phyloP scores from a whole-genome alignment of 64 coral and sea anemone species.

The Stichodactyla helianthus region DNA sequence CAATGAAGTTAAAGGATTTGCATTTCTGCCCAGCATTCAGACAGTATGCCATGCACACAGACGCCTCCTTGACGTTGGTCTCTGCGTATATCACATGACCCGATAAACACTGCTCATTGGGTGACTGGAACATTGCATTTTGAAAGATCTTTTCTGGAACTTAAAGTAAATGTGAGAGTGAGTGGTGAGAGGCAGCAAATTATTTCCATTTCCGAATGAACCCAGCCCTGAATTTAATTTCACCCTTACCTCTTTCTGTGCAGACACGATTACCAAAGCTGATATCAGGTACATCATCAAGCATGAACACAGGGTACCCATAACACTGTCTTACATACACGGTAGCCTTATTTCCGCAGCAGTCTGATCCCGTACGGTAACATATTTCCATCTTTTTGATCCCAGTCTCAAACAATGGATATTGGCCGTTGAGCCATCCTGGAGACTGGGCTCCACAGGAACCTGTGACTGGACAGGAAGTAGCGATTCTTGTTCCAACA shows the following conservation, averaged over 20 bases:
- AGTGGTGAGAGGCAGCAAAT: not conserved
- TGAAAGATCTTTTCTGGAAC: not conserved
- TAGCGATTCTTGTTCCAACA: not conserved
- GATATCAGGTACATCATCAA: slow-evolving; percentile 15
- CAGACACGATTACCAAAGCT: not conserved
- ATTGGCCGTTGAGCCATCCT: slow-evolving; percentile 27
- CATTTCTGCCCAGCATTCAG: not conserved
- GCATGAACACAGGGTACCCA: slow-evolving; percentile 31
- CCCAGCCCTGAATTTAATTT: too few relatives aligned
- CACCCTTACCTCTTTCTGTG: not conserved
- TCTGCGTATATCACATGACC: not conserved
- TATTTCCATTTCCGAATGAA: too few relatives aligned
- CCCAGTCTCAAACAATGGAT: slow-evolving; percentile 26
- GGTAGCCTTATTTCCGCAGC: slow-evolving; percentile 10
- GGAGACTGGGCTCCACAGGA: slow-evolving; percentile 29
- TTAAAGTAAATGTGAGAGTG: not conserved
- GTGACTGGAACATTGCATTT: not conserved
- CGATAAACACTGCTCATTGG: not conserved
- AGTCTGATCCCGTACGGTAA: slow-evolving; percentile 27
- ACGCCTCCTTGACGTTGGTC: not conserved
- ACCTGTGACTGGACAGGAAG: slow-evolving; percentile 12
- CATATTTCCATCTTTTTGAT: slow-evolving; percentile 23
- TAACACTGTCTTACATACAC: slow-evolving; percentile 42
- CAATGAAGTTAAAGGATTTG: not conserved
- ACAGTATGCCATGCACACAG: not conserved